Conservation (phyloP, 2,888 invertebrate genomes). For the Augiades crinisus region DNA sequence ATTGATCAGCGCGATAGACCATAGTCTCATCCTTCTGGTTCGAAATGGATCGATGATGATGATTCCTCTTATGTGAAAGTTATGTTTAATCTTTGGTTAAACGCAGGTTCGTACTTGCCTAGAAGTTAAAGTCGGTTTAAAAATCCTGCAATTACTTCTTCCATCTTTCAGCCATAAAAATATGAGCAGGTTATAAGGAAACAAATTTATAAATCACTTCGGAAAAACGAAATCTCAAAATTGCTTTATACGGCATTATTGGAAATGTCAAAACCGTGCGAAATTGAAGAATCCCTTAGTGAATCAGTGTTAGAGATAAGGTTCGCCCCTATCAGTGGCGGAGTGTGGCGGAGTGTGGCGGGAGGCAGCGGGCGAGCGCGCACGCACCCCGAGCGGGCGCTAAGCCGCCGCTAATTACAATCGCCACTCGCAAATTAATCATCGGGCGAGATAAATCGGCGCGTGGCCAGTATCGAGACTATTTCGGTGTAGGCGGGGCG, state of each 20-base stretch:
- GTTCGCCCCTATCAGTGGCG: background rate
- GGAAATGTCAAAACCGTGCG: background rate
- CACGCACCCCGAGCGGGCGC: slow-evolving; percentile 33
- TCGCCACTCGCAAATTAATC: slow-evolving; percentile 66
- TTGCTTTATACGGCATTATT: background rate
- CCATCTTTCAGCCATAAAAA: too few species aligned
- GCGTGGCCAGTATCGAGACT: slow-evolving; percentile 56
- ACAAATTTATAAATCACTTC: too few species aligned
- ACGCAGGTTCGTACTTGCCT: too few species aligned
- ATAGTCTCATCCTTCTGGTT: too few species aligned
- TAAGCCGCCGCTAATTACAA: slow-evolving; percentile 53
- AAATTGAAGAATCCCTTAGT: background rate
- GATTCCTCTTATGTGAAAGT: too few species aligned
- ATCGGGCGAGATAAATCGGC: slow-evolving; percentile 63
- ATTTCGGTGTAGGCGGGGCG: slow-evolving; percentile 68
- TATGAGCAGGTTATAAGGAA: too few species aligned
- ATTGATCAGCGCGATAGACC: too few species aligned
- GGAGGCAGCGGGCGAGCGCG: background rate
- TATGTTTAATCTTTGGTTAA: too few species aligned
- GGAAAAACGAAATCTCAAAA: background rate
- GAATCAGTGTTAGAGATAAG: background rate
- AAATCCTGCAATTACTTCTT: too few species aligned
- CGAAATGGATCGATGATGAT: too few species aligned
- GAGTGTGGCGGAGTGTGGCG: too few species aligned
- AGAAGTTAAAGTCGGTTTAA: too few species aligned